A percentile compares a stretch with the other conserved stretches of the same genome.
Evolutionary conservation across 2,888 invertebrate genomes (phyloP).

Genomic region (Rhogogaster chlorosoma): DNA sequence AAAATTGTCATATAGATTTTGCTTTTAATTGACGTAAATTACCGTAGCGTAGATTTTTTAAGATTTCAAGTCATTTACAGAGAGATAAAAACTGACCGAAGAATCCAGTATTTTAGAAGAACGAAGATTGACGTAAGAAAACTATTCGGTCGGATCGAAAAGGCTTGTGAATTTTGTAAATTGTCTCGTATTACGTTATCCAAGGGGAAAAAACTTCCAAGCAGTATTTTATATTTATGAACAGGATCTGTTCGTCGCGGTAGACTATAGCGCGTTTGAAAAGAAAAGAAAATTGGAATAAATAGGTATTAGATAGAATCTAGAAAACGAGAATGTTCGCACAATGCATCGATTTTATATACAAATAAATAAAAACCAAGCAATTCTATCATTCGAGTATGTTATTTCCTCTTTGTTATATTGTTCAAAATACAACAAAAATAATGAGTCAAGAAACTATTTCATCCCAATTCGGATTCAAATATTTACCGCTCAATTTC

Average conservation of each 20-base stretch:
- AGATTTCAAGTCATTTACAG: slow-evolving; percentile 18
- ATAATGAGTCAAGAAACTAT: background rate
- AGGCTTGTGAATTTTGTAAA: background rate
- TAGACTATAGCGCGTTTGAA: background rate
- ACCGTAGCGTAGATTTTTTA: background rate
- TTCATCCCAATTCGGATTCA: background rate
- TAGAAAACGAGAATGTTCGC: background rate
- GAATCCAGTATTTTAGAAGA: background rate
- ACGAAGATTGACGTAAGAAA: background rate
- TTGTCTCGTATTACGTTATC: too few relatives aligned
- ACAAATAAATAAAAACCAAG: background rate
- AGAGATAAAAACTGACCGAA: background rate
- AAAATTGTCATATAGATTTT: background rate
- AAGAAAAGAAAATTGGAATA: background rate
- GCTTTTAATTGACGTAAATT: background rate
- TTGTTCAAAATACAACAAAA: background rate
- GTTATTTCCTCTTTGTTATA: too few relatives aligned
- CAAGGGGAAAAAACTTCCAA: background rate
- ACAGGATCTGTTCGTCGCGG: background rate
- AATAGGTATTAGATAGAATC: background rate
- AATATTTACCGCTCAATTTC: background rate
- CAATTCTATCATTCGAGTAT: too few relatives aligned
- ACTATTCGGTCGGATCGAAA: background rate
- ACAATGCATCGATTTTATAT: background rate
- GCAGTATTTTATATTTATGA: background rate